phyloP scores from a whole-genome alignment of 2,888 invertebrate species.

The Hypselothyrea guttata region DNA sequence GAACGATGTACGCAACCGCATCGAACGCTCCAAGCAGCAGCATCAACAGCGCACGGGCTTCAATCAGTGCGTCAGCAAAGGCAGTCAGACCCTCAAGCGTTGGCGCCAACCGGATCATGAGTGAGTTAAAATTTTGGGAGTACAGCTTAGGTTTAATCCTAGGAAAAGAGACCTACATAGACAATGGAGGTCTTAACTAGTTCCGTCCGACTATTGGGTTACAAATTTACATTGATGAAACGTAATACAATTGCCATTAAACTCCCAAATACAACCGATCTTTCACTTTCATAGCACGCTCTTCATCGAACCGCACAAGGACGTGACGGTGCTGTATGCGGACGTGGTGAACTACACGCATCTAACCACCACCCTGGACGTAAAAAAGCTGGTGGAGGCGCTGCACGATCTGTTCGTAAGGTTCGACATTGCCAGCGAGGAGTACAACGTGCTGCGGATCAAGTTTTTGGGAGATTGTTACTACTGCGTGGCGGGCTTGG shows the following conservation, averaged over 20 bases:
- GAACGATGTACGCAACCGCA: slow-evolving; percentile 84
- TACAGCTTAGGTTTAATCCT: too few relatives aligned
- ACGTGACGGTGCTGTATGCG: slow-evolving; percentile 95
- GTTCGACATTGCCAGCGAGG: slow-evolving; percentile 95
- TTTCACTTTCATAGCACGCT: slow-evolving; percentile 85
- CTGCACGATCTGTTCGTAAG: slow-evolving; percentile 94
- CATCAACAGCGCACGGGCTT: slow-evolving; percentile 48
- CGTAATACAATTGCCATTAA: too few relatives aligned
- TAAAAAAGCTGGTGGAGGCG: slow-evolving; percentile 91
- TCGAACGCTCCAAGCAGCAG: slow-evolving; percentile 83
- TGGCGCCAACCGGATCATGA: slow-evolving; percentile 81
- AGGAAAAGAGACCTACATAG: too few relatives aligned
- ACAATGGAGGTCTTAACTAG: too few relatives aligned
- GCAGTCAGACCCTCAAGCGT: slow-evolving; percentile 62
- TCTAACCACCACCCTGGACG: slow-evolving; percentile 89
- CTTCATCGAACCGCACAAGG: slow-evolving; percentile 93
- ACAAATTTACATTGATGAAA: too few relatives aligned
- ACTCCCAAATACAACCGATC: too few relatives aligned
- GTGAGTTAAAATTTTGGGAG: too few relatives aligned
- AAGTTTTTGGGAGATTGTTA: slow-evolving; percentile 97
- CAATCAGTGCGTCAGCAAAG: slow-evolving; percentile 41
- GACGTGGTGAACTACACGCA: slow-evolving; percentile 96
- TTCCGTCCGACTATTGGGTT: too few relatives aligned
- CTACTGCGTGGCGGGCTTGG: slow-evolving; percentile 95
- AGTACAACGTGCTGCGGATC: slow-evolving; percentile 90